These are phyloP conservation scores for Caenorhabditis imperialis DNA, from an alignment of 2,888 invertebrate species.

Conservation along the genomic window DNA sequence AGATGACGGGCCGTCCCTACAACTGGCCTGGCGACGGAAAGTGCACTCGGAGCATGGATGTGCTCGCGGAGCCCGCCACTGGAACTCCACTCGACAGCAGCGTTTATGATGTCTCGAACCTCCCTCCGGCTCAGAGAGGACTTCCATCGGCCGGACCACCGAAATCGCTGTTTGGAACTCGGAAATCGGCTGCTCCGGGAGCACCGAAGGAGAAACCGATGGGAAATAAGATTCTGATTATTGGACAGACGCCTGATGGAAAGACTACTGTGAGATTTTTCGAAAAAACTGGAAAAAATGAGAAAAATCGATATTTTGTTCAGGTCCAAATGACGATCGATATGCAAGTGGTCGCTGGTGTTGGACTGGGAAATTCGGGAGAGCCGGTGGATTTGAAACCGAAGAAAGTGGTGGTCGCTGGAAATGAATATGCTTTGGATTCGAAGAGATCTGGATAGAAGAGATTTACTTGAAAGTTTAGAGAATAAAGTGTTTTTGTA, in stretches of 20 bases:
- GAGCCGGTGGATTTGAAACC: conserved; percentile 36
- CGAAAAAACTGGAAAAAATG: too few relatives aligned
- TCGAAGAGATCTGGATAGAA: conserved; percentile 13
- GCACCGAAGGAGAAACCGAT: neutral
- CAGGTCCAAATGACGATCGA: conserved; percentile 47
- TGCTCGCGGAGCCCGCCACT: conserved; percentile 1
- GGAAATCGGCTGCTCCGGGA: neutral
- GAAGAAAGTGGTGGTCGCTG: conserved; percentile 29
- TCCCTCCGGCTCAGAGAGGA: conserved; percentile 24
- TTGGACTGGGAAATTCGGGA: conserved; percentile 18
- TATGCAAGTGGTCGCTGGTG: conserved; percentile 49
- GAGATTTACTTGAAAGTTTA: too few relatives aligned
- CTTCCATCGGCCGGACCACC: neutral
- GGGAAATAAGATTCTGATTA: conserved; percentile 34
- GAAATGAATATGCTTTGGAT: conserved; percentile 15
- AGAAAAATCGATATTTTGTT: neutral
- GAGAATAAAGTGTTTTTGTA: too few relatives aligned
- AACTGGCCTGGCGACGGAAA: conserved; percentile 41
- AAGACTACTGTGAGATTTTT: conserved; percentile 30
- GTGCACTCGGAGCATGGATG: conserved; percentile 29
- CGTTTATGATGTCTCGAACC: conserved; percentile 38
- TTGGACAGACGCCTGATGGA: conserved; percentile 48
- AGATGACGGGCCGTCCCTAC: conserved; percentile 2
- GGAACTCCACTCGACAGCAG: neutral
- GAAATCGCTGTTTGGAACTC: conserved; percentile 31